phyloP scores from a whole-genome alignment of 2,888 invertebrate species.

The Mechanitis messenoides region DNA sequence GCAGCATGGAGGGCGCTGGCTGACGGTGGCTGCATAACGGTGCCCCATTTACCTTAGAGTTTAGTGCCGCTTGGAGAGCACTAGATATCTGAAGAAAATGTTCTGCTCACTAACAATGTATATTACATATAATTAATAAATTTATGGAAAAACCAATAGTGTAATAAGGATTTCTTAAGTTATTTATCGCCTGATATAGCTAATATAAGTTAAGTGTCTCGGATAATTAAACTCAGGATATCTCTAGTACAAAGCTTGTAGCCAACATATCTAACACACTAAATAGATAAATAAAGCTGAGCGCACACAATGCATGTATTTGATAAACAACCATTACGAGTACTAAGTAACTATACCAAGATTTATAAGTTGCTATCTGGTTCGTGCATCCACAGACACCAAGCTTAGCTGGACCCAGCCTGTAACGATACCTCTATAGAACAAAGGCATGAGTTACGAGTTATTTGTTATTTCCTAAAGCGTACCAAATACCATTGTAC shows the following conservation, averaged over 20 bases:
- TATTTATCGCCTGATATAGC: too few species aligned
- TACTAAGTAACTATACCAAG: conserved; percentile 44
- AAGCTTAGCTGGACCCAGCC: conserved; percentile 25
- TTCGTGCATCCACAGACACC: conserved; percentile 52
- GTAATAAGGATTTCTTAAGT: too few species aligned
- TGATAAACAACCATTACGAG: conserved; percentile 10
- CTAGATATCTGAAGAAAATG: too few species aligned
- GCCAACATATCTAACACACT: too few species aligned
- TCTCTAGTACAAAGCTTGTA: too few species aligned
- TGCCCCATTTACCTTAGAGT: conserved; percentile 20
- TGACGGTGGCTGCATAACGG: conserved; percentile 21
- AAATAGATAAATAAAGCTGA: neutral
- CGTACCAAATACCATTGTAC: too few species aligned
- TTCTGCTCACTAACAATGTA: too few species aligned
- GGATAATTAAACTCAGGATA: too few species aligned
- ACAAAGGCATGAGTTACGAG: conserved; percentile 10
- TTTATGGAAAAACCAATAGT: too few species aligned
- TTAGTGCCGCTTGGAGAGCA: neutral
- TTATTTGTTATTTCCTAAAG: neutral
- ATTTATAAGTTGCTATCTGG: conserved; percentile 53
- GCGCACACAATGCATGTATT: conserved; percentile 2
- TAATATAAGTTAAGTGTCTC: too few species aligned
- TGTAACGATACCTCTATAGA: conserved; percentile 17
- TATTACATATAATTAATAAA: too few species aligned
- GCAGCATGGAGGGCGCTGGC: conserved; percentile 10